Evolutionary conservation across 2,113 vertebrate species (phyloP).

Genomic region (Psittacula cyanocephala): DNA sequence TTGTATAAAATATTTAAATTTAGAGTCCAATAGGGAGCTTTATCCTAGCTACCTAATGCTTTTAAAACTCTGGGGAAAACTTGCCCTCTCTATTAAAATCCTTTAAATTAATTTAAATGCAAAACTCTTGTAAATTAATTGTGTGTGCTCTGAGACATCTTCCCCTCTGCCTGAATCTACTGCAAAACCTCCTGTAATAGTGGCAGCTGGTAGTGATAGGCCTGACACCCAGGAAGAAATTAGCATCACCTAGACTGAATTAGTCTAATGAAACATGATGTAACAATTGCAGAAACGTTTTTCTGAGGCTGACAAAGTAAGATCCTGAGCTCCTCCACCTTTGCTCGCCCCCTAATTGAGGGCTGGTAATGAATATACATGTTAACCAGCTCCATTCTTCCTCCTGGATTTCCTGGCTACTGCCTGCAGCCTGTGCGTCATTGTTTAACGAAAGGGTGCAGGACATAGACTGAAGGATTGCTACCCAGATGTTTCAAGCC

Average conservation of each 20-base stretch:
- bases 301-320: neutral
- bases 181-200: neutral
- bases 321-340: neutral
- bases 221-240: neutral
- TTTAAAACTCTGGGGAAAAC: neutral
- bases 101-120: neutral
- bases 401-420: neutral
- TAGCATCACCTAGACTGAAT: neutral
- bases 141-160: fast-evolving
- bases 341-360: neutral
- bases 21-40: neutral
- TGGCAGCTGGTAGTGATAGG: neutral
- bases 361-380: neutral
- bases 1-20: neutral
- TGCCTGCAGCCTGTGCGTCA: neutral
- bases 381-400: slow-evolving; percentile 33
- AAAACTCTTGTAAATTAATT: neutral
- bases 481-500: slow-evolving; percentile 65
- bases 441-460: neutral
- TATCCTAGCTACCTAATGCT: neutral
- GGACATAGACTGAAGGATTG: slow-evolving; percentile 30
- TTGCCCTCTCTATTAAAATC: neutral
- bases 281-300: neutral
- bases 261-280: slow-evolving; percentile 3
- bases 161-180: neutral